A percentile compares a stretch with the other conserved stretches of the same genome.
These are phyloP conservation scores for Apotomis turbidana DNA, from an alignment of 2,888 invertebrate species.

Conservation along the genomic window DNA sequence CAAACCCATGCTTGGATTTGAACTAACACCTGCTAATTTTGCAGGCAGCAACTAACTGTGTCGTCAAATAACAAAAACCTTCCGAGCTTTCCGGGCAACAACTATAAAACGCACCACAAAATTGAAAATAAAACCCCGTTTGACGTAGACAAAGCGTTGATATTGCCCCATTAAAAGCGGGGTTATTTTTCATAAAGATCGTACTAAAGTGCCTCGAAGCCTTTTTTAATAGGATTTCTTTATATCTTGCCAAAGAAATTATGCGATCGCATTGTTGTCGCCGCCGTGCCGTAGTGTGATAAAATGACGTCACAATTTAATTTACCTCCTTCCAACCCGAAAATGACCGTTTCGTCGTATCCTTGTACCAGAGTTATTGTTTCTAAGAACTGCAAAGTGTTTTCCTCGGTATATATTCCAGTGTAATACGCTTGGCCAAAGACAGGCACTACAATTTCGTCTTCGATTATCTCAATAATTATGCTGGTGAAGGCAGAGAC, in stretches of 20 bases:
- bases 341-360: slow-evolving; percentile 57
- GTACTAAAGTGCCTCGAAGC: slow-evolving; percentile 6
- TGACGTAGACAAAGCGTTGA: slow-evolving; percentile 7
- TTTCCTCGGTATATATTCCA: slow-evolving; percentile 53
- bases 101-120: slow-evolving; percentile 23
- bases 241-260: slow-evolving; percentile 6
- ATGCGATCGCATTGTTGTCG: not conserved
- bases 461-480: slow-evolving; percentile 56
- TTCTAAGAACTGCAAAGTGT: slow-evolving; percentile 52
- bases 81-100: not conserved
- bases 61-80: slow-evolving; percentile 7
- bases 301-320: not conserved
- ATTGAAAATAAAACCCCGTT: slow-evolving; percentile 20
- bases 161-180: slow-evolving; percentile 22
- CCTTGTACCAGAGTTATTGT: slow-evolving; percentile 54
- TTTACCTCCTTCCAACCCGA: slow-evolving; percentile 59
- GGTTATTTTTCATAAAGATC: slow-evolving; percentile 18
- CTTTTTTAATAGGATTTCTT: slow-evolving; percentile 14
- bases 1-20: too few relatives aligned
- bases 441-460: slow-evolving; percentile 50
- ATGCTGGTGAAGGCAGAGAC: slow-evolving; percentile 56
- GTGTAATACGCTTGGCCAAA: slow-evolving; percentile 60
- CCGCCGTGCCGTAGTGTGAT: not conserved
- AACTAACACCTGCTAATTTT: too few relatives aligned
- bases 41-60: too few relatives aligned